A percentile compares a stretch with the other conserved stretches of the same genome.
phyloP scores from a whole-genome alignment of 2,888 invertebrate genomes.

The Subacronicta megacephala region DNA sequence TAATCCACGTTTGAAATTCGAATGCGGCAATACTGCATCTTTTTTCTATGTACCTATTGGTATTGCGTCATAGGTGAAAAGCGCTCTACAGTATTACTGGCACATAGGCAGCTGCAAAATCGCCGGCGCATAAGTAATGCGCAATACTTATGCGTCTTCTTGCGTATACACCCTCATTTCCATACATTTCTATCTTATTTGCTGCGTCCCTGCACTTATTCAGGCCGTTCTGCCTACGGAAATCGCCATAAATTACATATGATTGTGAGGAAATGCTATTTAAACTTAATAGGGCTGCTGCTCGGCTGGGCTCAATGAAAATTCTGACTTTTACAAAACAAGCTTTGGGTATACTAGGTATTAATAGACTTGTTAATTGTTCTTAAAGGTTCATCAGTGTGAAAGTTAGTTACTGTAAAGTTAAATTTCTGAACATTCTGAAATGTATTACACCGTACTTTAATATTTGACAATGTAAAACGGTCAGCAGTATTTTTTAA shows the following conservation, averaged over 20 bases:
- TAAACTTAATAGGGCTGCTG: conserved; percentile 21
- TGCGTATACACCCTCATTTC: conserved; percentile 46
- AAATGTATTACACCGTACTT: too few relatives aligned
- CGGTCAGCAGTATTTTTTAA: too few relatives aligned
- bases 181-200: conserved; percentile 57
- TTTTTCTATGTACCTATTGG: conserved; percentile 4
- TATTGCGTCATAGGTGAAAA: conserved; percentile 36
- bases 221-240: conserved; percentile 34
- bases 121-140: conserved; percentile 44
- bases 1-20: conserved; percentile 9
- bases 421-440: too few relatives aligned
- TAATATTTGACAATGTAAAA: too few relatives aligned
- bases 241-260: conserved; percentile 51
- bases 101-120: conserved; percentile 43
- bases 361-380: too few relatives aligned
- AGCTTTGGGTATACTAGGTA: too few relatives aligned
- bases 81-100: conserved; percentile 4
- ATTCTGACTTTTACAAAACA: too few relatives aligned
- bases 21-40: conserved; percentile 5
- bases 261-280: conserved; percentile 45
- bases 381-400: too few relatives aligned
- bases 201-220: conserved; percentile 52
- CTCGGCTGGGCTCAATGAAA: too few relatives aligned
- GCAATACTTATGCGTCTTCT: conserved; percentile 45
- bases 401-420: too few relatives aligned